Evolutionary conservation across 2,888 invertebrate genomes (phyloP).

Genomic region (Lithosia quadra): DNA sequence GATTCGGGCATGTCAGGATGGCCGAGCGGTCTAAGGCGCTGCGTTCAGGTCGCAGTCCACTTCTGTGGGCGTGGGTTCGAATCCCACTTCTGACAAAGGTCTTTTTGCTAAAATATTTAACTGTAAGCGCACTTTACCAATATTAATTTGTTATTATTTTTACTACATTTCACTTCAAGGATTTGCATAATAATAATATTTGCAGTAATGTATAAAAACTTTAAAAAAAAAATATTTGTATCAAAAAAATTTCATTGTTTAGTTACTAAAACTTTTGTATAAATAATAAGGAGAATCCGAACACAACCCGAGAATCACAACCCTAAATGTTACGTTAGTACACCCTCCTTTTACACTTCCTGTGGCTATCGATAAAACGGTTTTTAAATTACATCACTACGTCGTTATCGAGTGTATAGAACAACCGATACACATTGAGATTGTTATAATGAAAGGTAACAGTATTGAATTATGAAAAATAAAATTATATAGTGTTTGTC

Average conservation of each 20-base stretch:
- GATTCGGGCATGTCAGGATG: neutral
- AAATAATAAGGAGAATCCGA: neutral
- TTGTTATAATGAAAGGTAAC: too few relatives aligned
- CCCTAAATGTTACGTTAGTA: conserved; percentile 39
- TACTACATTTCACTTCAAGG: too few relatives aligned
- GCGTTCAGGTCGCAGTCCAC: conserved; percentile 23
- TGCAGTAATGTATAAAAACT: neutral
- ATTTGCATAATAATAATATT: neutral
- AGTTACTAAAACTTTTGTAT: neutral
- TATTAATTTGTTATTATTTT: neutral
- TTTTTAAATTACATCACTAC: conserved; percentile 30
- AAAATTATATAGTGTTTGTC: too few relatives aligned
- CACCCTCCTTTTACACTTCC: conserved; percentile 57
- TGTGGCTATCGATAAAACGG: conserved; percentile 61
- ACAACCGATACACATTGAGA: too few relatives aligned
- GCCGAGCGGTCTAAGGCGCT: conserved; percentile 23
- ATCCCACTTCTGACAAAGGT: conserved; percentile 14
- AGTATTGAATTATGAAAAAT: too few relatives aligned
- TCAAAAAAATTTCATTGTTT: neutral
- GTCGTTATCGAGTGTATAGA: neutral
- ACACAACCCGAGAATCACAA: conserved; percentile 40
- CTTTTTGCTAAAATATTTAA: neutral
- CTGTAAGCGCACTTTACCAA: neutral
- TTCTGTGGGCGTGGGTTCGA: conserved; percentile 23
- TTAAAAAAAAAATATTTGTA: too few relatives aligned